Base-by-base conservation (phyloP, 2,888 invertebrate genomes). In the Phaedon cochleariae region DNA sequence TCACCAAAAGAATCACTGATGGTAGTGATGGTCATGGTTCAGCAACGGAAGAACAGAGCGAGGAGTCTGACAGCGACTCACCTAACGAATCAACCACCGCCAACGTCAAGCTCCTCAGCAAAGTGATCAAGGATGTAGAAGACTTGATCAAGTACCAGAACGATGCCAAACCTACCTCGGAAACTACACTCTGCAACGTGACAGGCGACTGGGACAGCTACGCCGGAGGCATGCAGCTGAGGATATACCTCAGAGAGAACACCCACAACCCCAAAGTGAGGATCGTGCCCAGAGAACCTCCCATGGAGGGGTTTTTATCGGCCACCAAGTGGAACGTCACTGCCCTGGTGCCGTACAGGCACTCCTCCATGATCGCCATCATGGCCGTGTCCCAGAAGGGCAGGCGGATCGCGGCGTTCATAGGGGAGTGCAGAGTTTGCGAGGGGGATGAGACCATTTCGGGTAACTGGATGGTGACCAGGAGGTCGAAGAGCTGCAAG, bases 401-500 rank as follows among this genome's bases (percentile, higher is more conserved):
- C 21, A 77, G 77, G 62, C 72, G 76, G 41, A 65, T 79, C 1
- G 79, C 79, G 0, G 72, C 76, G 26, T 64, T 65, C 41, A 21
- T 59, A 80, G 83, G 82, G n/a, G 82, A 83, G 72, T 83, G 82
- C 67, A 74, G 79, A 57, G 70, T 77, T 9, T 83, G 82, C 63
- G 76, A 78, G 15, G 76, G 76, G 4, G 67, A 68, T n/a, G 80
- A 81, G 63, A 75, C 76, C 4, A 76, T 82, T 18, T 73, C 77
- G 2, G 83, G 83, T 7, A 73, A 78, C 29, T 83, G 83, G 82
- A 62, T 82, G 62, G 55, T 80, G 10, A 75, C 76, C 18, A 69
- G 77, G 10, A 68, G 72, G 54, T 79, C 82, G 0, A 71, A 76
- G 6, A 77, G 79, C 62, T 83, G 83, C 59, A 79, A 79, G 64